phyloP scores from a whole-genome alignment of 2,113 vertebrate species.

The Gallinago paraguaiae region DNA sequence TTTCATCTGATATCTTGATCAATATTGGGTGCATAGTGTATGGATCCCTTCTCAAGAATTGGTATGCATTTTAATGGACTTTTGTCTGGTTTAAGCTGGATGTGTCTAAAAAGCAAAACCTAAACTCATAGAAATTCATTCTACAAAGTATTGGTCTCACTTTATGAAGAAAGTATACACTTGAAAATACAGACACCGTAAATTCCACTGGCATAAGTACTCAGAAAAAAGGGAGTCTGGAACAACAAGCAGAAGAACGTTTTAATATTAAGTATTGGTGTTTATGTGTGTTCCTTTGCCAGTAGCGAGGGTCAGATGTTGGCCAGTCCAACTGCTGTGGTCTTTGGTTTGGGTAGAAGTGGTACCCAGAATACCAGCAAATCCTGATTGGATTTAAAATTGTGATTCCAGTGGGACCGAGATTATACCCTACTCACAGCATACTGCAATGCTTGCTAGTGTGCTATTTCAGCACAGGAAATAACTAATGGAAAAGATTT shows the following conservation, averaged over 20 bases:
- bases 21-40: neutral
- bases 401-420: neutral
- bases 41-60: neutral
- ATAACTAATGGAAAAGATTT: neutral
- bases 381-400: neutral
- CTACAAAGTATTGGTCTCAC: neutral
- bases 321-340: neutral
- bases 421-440: neutral
- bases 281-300: neutral
- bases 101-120: neutral
- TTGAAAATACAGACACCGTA: neutral
- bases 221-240: neutral
- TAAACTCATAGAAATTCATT: neutral
- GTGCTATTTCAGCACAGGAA: neutral
- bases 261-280: neutral
- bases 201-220: neutral
- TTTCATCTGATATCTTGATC: neutral
- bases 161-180: neutral
- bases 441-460: neutral
- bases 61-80: neutral
- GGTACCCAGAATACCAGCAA: neutral
- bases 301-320: neutral
- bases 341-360: neutral
- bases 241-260: neutral
- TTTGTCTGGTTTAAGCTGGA: neutral